Base-by-base conservation (phyloP, 2,113 vertebrate species). In the Solea senegalensis region DNA sequence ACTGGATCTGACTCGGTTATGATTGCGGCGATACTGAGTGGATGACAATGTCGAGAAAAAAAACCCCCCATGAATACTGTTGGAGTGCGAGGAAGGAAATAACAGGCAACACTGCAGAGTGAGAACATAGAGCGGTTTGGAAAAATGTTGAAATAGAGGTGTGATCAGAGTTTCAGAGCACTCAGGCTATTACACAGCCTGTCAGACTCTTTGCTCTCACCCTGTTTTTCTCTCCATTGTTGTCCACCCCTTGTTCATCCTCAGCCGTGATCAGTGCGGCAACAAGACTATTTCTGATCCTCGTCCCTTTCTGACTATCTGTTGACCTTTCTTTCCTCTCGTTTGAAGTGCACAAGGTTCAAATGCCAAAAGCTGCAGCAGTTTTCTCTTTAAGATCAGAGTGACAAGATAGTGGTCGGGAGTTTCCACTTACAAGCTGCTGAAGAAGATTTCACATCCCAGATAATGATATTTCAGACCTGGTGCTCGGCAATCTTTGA, bases 181-280 rank as follows among this genome's bases (percentile, higher is more conserved):
- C 65, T 62, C 66, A 80, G 63, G 76, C 74, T 86, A 85, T 91
- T 85, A 90, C 82, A 72, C 61, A 72, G 70, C 64, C 83, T 71
- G 82, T 83, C 85, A 87, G 67, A 74, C 67, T 55, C 81, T 73
- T 54, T 63, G 71, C 65, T 14, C 61, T 64, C 71, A 49, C 52
- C 69, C 74, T 83, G 10, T 71, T 52, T 81, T 79, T 82, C 52
- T 73, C 69, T 46, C 39, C 58, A 63, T 26, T 15, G 46, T 51
- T 55, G 52, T 68, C 80, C 69, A 64, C 70, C 54, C 50, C 41
- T 40, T n/a, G 54, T 76, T 82, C 83, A 76, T 53, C 52, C 56
- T 64, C 41, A 15, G 62, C 53, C 66, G 72, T 46, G 58, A 85
- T 77, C 55, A 57, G 9, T 44, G 69, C 56, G 58, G 58, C 71